These are phyloP conservation scores for Drosophila buzzatii DNA, from an alignment of 2,888 invertebrate genomes.

Conservation along the genomic window DNA sequence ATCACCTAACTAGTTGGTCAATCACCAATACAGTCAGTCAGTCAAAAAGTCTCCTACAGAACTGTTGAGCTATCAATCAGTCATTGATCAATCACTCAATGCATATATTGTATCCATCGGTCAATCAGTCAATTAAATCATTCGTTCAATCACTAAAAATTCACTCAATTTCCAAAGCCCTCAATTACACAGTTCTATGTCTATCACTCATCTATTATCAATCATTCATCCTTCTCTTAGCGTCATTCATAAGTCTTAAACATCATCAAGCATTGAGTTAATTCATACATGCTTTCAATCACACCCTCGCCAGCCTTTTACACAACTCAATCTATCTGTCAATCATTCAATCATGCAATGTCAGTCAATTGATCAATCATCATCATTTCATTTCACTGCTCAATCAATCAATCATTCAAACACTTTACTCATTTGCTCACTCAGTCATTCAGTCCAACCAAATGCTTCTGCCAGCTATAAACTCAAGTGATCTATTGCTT, in stretches of 20 bases:
- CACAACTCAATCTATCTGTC: neutral
- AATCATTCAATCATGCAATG: neutral
- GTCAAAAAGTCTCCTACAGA: neutral
- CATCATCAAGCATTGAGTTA: too few species aligned
- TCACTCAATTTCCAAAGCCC: too few species aligned
- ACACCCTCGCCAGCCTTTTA: neutral
- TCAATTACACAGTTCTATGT: neutral
- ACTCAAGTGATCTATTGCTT: constrained; percentile 7
- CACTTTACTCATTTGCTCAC: neutral
- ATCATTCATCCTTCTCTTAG: neutral
- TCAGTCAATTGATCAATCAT: neutral
- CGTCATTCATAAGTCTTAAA: neutral
- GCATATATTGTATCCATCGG: too few species aligned
- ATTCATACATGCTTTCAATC: neutral
- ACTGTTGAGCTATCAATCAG: neutral
- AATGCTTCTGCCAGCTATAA: neutral
- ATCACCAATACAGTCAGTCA: neutral
- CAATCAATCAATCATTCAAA: neutral
- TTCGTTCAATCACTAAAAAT: too few species aligned
- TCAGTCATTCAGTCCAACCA: neutral
- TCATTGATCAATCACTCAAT: neutral
- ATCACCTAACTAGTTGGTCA: too few species aligned
- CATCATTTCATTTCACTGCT: neutral
- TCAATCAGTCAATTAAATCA: too few species aligned
- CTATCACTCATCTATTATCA: neutral